Conservation (phyloP, 2,888 invertebrate genomes). For the Pharmacophagus antenor region DNA sequence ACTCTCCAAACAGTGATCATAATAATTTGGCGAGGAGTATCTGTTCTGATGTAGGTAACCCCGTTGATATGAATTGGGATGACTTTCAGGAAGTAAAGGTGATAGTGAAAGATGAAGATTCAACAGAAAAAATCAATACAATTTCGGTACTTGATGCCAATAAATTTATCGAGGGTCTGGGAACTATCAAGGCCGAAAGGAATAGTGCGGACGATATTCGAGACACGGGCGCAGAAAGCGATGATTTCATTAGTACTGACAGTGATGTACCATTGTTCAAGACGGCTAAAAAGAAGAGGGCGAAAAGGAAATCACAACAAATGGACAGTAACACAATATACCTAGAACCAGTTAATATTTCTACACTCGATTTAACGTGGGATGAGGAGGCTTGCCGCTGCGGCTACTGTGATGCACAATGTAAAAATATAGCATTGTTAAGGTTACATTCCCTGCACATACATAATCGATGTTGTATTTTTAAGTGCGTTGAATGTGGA, state of each 20-base stretch:
- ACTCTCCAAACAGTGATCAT: conserved; percentile 36
- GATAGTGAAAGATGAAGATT: conserved; percentile 52
- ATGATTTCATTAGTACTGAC: conserved; percentile 53
- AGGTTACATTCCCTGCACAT: conserved; percentile 67
- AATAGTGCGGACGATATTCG: conserved; percentile 42
- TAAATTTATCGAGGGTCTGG: conserved; percentile 41
- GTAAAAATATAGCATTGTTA: conserved; percentile 59
- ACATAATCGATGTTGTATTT: conserved; percentile 60
- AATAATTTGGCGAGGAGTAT: conserved; percentile 35
- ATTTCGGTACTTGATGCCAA: conserved; percentile 42
- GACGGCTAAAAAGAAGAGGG: conserved; percentile 49
- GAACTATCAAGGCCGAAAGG: conserved; percentile 50
- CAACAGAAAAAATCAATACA: conserved; percentile 39
- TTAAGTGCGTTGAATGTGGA: conserved; percentile 66
- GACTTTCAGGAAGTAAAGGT: conserved; percentile 58
- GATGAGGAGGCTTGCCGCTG: conserved; percentile 65
- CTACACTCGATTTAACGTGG: conserved; percentile 51
- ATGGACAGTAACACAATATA: conserved; percentile 24
- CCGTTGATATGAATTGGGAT: conserved; percentile 63
- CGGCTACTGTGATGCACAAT: conserved; percentile 65
- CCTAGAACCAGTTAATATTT: conserved; percentile 36
- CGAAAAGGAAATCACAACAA: conserved; percentile 41
- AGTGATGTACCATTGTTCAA: conserved; percentile 58
- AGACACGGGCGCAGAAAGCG: conserved; percentile 35
- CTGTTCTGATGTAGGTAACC: conserved; percentile 46